Evolutionary conservation across 1,140 invertebrate genomes (phyloP).

Genomic region (Drosophila mauritiana): DNA sequence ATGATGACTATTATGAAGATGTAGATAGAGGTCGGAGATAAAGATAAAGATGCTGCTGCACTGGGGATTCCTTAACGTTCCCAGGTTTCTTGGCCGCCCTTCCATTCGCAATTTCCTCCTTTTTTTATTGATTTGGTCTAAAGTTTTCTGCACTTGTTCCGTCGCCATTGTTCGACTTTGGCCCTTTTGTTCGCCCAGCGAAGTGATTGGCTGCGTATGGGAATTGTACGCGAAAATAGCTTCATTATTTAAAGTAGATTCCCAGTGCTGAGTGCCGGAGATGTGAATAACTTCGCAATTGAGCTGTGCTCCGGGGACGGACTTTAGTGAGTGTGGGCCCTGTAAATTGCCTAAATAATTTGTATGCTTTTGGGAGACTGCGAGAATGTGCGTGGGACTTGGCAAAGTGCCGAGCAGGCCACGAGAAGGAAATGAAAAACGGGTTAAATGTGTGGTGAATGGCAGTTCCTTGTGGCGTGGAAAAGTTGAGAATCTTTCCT

Average conservation of each 20-base stretch:
- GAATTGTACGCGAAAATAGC: slow-evolving; percentile 81
- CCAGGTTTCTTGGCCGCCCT: slow-evolving; percentile 20
- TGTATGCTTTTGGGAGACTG: slow-evolving; percentile 62
- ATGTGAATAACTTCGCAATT: slow-evolving; percentile 58
- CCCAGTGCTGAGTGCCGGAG: slow-evolving; percentile 49
- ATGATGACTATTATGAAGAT: slow-evolving; percentile 80
- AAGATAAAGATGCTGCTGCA: slow-evolving; percentile 49
- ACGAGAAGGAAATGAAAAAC: slow-evolving; percentile 9
- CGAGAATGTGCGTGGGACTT: slow-evolving; percentile 32
- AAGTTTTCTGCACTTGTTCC: slow-evolving; percentile 42
- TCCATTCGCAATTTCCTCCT: slow-evolving; percentile 7
- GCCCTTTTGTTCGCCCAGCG: slow-evolving; percentile 57
- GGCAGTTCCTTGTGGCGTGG: background rate
- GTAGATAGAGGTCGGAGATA: slow-evolving; percentile 18
- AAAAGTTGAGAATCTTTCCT: slow-evolving; percentile 1
- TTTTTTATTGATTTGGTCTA: slow-evolving; percentile 54
- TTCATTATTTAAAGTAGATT: slow-evolving; percentile 81
- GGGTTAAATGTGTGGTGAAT: slow-evolving; percentile 17
- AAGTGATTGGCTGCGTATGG: slow-evolving; percentile 80
- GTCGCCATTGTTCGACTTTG: slow-evolving; percentile 43
- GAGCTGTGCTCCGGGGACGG: slow-evolving; percentile 50
- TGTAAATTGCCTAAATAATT: slow-evolving; percentile 78
- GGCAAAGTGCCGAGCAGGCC: slow-evolving; percentile 24
- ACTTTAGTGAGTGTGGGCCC: slow-evolving; percentile 1
- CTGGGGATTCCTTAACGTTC: slow-evolving; percentile 27